Evolutionary conservation across 1,140 invertebrate species (phyloP).

Genomic region (Drosophila quadrilineata): DNA sequence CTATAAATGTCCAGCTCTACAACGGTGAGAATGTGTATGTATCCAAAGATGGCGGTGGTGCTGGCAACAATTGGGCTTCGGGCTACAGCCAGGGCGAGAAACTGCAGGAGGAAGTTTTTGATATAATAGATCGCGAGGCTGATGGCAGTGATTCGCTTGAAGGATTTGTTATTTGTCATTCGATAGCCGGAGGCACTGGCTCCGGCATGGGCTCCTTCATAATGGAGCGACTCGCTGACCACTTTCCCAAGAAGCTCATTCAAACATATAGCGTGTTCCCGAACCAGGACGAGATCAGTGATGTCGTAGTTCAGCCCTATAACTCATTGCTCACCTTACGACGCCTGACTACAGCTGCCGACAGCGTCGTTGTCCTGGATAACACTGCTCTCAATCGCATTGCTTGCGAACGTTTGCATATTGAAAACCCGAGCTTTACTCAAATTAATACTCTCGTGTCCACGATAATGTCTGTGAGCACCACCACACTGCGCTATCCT

Average conservation of each 20-base stretch:
- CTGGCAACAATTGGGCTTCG: conserved; percentile 99
- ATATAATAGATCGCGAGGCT: conserved; percentile 99
- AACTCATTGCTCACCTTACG: conserved; percentile 98
- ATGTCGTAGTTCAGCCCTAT: conserved; percentile 99
- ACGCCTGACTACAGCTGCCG: conserved; percentile 96
- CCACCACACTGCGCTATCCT: conserved; percentile 97
- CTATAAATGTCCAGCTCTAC: conserved; percentile 86
- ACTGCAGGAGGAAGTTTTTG: conserved; percentile 98
- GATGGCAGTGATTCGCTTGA: conserved; percentile 99
- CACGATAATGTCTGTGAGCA: conserved; percentile 99
- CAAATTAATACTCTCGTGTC: conserved; percentile 99
- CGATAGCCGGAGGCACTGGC: conserved; percentile 99
- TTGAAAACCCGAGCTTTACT: conserved; percentile 95
- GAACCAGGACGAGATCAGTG: conserved; percentile 98
- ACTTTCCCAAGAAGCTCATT: conserved; percentile 98
- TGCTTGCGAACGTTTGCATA: conserved; percentile 96
- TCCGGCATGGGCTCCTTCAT: conserved; percentile 99
- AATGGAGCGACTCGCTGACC: conserved; percentile 95
- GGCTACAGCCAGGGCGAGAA: conserved; percentile 97
- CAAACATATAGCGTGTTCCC: conserved; percentile 99
- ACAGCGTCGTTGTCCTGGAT: conserved; percentile 98
- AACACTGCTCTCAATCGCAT: conserved; percentile 98
- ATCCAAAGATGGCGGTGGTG: conserved; percentile 98
- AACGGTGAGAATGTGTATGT: conserved; percentile 99
- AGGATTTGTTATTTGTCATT: conserved; percentile 99